Conservation (phyloP, 2,888 invertebrate species). For the Slavum lentiscoides region DNA sequence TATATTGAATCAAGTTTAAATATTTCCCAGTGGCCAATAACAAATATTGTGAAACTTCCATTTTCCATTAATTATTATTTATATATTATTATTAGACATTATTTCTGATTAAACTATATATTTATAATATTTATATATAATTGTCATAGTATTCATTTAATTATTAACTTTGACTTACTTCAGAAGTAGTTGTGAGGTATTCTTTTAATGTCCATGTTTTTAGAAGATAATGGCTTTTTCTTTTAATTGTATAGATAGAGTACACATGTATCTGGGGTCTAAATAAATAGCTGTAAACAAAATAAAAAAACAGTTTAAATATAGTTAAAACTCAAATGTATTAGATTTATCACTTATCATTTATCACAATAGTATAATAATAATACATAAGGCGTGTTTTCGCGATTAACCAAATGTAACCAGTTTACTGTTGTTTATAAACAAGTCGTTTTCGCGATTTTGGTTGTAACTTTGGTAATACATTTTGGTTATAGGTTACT, state of each 20-base stretch:
- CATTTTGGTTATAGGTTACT: no score
- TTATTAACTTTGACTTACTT: background rate
- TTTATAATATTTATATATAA: background rate
- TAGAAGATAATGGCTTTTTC: background rate
- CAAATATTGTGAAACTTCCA: no score
- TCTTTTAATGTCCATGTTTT: background rate
- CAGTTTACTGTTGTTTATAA: no score
- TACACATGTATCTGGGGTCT: background rate
- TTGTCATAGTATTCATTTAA: background rate
- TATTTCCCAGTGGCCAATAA: no score
- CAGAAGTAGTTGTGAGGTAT: background rate
- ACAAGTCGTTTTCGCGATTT: no score
- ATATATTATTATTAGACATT: background rate
- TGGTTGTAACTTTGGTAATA: no score
- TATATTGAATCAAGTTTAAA: no score
- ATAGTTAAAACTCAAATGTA: no score
- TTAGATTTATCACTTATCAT: no score
- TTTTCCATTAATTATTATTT: constrained; percentile 1
- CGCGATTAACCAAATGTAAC: no score
- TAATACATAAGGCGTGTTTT: no score
- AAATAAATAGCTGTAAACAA: background rate
- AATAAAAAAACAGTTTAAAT: background rate
- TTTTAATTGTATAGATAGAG: background rate
- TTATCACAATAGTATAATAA: no score
- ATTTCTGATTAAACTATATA: background rate